Conservation (phyloP, 2,797 vertebrate genomes). For the Coracias cyanogaster region DNA sequence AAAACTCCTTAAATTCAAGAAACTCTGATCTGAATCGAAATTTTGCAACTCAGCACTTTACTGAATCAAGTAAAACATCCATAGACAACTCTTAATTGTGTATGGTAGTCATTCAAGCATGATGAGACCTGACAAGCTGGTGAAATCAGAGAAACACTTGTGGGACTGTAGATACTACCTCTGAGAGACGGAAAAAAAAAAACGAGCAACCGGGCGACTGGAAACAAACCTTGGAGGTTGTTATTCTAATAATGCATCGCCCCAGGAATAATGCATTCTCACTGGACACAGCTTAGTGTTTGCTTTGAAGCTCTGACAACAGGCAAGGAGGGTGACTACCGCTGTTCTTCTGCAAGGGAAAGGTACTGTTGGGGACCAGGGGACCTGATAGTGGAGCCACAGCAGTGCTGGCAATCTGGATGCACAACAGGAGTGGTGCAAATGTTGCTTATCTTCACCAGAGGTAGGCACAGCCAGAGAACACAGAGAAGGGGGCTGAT, state of each 20-base stretch:
- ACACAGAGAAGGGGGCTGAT: neutral
- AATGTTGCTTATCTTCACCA: neutral
- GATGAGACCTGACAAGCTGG: neutral
- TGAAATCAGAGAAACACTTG: neutral
- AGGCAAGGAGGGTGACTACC: neutral
- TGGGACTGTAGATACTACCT: accelerated
- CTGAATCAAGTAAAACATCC: neutral
- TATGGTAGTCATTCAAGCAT: neutral
- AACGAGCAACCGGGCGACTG: accelerated
- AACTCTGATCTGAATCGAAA: neutral
- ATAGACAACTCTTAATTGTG: neutral
- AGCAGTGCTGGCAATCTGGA: neutral
- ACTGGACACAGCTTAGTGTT: neutral
- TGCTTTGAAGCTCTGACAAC: neutral
- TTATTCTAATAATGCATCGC: neutral
- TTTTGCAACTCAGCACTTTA: neutral
- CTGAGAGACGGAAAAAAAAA: neutral
- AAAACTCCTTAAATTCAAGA: neutral
- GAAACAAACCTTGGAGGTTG: neutral
- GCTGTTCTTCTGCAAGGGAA: neutral
- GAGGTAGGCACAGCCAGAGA: neutral
- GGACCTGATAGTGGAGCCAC: neutral
- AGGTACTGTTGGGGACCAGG: accelerated
- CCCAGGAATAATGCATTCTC: accelerated
- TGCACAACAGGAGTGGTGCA: accelerated